Percentiles rank a stretch among this genome's conserved stretches.
Conservation (phyloP, 1,140 invertebrate species). For the Aphis craccivora region DNA sequence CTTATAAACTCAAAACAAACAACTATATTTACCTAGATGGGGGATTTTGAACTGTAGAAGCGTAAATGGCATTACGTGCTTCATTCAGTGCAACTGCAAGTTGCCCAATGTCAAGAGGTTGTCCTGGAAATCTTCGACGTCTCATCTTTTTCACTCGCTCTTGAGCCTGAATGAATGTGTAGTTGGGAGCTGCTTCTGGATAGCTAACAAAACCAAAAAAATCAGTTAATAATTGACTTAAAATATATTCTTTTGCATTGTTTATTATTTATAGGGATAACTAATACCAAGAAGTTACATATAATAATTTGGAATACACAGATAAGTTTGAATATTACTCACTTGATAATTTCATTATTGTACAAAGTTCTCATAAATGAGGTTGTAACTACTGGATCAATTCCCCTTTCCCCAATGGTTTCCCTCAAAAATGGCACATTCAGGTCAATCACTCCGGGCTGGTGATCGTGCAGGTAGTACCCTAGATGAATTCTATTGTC, state of each 20-base stretch:
- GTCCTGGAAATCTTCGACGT: not conserved
- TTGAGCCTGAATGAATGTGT: not conserved
- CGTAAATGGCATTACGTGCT: not conserved
- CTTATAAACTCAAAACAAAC: no score
- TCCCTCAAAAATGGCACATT: not conserved
- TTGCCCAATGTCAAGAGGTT: not conserved
- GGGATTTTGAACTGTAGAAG: not conserved
- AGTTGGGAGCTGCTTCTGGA: not conserved
- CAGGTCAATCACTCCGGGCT: not conserved
- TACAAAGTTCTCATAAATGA: not conserved
- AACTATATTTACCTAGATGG: not conserved
- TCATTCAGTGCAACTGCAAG: not conserved
- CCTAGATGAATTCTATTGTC: not conserved
- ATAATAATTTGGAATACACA: not conserved
- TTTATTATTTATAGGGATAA: no score
- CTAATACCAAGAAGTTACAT: no score
- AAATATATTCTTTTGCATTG: no score
- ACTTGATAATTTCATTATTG: not conserved
- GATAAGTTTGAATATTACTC: not conserved
- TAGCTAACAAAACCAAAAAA: not conserved
- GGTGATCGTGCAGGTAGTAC: not conserved
- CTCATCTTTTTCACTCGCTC: not conserved
- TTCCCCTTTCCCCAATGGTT: not conserved
- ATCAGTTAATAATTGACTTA: not conserved
- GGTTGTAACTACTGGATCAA: not conserved